Conservation (phyloP, 2,888 invertebrate genomes). For the Anthophora plumipes region DNA sequence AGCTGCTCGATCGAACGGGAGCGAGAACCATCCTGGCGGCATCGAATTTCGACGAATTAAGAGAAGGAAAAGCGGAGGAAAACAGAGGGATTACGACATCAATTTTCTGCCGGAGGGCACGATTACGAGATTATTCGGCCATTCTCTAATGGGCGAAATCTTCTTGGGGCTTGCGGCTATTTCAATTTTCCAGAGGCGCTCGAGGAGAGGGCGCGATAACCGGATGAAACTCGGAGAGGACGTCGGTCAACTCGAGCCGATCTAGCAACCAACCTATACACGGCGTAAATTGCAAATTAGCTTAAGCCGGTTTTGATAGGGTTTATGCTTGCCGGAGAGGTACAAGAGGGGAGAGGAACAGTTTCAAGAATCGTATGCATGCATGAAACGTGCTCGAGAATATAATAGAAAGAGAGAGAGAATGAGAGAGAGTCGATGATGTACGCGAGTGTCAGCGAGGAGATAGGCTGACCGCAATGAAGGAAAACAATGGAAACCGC, state of each 20-base stretch:
- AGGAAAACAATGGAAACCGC: conserved; percentile 68
- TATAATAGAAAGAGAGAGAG: background rate
- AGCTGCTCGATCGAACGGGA: no score
- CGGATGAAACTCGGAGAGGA: conserved; percentile 50
- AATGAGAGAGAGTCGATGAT: background rate
- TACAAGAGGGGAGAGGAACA: background rate
- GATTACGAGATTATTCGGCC: conserved; percentile 37
- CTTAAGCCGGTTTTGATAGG: conserved; percentile 69
- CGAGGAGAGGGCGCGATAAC: conserved; percentile 46
- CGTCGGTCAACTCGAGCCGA: conserved; percentile 46
- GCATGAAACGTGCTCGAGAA: background rate
- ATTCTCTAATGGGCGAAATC: conserved; percentile 66
- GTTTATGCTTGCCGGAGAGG: conserved; percentile 42
- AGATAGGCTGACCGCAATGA: background rate
- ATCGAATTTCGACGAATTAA: no score
- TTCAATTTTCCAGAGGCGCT: conserved; percentile 62
- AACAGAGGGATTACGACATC: no score
- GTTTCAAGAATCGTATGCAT: conserved; percentile 50
- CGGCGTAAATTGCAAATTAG: conserved; percentile 71
- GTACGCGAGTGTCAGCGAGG: conserved; percentile 10
- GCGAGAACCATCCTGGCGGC: no score
- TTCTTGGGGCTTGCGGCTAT: conserved; percentile 57
- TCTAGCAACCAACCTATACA: conserved; percentile 50
- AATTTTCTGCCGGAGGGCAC: conserved; percentile 7
- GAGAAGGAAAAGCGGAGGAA: background rate